Conservation (phyloP, 2,113 vertebrate genomes). For the Leptosomus discolor region DNA sequence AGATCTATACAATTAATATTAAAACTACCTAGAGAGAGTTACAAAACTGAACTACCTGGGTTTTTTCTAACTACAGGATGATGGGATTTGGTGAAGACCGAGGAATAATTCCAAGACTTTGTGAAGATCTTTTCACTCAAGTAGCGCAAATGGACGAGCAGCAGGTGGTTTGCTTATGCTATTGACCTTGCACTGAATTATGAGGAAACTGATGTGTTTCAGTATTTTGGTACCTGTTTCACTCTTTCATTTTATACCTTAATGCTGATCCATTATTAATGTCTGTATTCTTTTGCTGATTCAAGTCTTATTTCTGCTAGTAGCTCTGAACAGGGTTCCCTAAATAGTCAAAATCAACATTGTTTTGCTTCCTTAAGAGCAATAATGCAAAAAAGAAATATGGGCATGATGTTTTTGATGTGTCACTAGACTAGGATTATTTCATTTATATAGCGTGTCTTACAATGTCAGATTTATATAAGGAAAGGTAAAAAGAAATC, state of each 20-base stretch:
- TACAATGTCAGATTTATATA: background rate
- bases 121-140: slow-evolving; percentile 85
- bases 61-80: slow-evolving; percentile 79
- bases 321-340: background rate
- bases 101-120: slow-evolving; percentile 93
- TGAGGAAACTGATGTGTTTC: background rate
- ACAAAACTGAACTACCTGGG: background rate
- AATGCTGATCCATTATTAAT: background rate
- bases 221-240: background rate
- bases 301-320: background rate
- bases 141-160: slow-evolving; percentile 74
- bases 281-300: background rate
- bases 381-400: background rate
- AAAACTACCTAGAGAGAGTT: background rate
- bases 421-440: background rate
- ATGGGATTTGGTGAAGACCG: slow-evolving; percentile 91
- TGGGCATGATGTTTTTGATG: background rate
- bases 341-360: background rate
- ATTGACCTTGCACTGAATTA: background rate
- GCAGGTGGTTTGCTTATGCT: slow-evolving; percentile 69
- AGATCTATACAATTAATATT: background rate
- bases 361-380: background rate
- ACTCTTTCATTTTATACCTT: background rate
- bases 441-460: background rate
- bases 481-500: background rate